Conservation (phyloP, 2,113 vertebrate species). For the Actinemys pallida region DNA sequence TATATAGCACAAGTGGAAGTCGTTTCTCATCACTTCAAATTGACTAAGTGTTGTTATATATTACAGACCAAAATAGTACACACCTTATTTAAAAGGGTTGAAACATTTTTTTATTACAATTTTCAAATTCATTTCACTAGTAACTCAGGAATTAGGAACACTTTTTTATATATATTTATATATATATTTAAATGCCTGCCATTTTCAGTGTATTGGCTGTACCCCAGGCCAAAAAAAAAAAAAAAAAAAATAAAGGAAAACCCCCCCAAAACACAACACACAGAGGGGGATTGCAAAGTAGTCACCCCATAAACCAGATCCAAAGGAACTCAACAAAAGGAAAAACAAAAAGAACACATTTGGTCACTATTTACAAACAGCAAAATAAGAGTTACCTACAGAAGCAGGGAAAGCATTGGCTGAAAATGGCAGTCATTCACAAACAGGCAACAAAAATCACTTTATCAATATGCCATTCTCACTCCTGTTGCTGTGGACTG, state of each 20-base stretch:
- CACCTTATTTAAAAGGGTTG: constrained; percentile 79
- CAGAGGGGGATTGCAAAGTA: not conserved
- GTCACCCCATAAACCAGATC: constrained; percentile 43
- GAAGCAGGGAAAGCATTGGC: constrained; percentile 79
- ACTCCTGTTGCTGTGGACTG: constrained; percentile 31
- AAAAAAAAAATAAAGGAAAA: not conserved
- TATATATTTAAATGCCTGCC: constrained; percentile 82
- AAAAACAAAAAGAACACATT: constrained; percentile 78
- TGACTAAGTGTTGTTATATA: constrained; percentile 67
- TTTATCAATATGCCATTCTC: constrained; percentile 43
- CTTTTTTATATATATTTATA: constrained; percentile 63
- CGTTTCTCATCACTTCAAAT: constrained; percentile 67
- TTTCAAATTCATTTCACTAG: constrained; percentile 82
- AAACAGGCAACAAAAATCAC: constrained; percentile 59
- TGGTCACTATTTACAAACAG: constrained; percentile 95
- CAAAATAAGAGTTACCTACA: constrained; percentile 85
- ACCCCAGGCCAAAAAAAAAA: constrained; percentile 1
- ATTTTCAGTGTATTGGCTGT: constrained; percentile 76
- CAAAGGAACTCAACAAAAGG: constrained; percentile 64
- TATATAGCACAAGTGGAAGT: constrained; percentile 70
- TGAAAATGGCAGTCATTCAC: constrained; percentile 87
- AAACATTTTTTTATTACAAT: constrained; percentile 83
- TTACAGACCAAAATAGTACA: constrained; percentile 85
- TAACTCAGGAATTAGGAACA: constrained; percentile 79
- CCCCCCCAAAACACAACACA: constrained; percentile 45